Evolutionary conservation across 2,888 invertebrate species (phyloP).

Genomic region (Ephialtes manifestator): DNA sequence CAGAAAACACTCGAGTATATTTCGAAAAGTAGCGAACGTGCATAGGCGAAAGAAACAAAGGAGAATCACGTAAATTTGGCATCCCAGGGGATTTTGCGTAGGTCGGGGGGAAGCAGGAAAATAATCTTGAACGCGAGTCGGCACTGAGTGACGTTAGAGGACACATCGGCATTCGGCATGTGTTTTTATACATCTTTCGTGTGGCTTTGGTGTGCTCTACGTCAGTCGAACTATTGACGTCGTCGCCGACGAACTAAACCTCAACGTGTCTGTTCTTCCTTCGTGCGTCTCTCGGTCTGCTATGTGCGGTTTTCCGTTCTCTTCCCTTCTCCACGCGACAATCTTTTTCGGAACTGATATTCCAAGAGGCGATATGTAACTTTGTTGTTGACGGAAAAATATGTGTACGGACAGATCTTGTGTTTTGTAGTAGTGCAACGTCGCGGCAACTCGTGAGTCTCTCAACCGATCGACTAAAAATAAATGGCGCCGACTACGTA

Average conservation of each 20-base stretch:
- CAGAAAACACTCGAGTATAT: constrained; percentile 17
- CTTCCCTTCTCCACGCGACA: neutral
- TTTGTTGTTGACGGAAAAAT: constrained; percentile 8
- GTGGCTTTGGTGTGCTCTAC: constrained; percentile 1
- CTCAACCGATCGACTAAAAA: constrained; percentile 25
- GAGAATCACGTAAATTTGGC: neutral
- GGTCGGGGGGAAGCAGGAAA: constrained; percentile 59
- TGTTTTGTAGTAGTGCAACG: constrained; percentile 21
- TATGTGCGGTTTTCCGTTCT: neutral
- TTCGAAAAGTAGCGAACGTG: constrained; percentile 28
- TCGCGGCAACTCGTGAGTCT: constrained; percentile 15
- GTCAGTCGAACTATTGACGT: constrained; percentile 4
- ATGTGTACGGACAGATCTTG: neutral
- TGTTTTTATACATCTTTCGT: neutral
- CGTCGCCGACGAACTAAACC: neutral
- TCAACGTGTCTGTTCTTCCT: neutral
- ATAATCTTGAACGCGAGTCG: constrained; percentile 8
- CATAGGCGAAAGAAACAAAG: constrained; percentile 40
- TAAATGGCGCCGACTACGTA: constrained; percentile 56
- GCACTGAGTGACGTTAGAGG: constrained; percentile 1
- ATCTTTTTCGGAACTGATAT: constrained; percentile 25
- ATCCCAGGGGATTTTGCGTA: constrained; percentile 53
- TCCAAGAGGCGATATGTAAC: neutral
- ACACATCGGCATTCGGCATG: neutral
- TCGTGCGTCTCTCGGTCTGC: neutral